These are phyloP conservation scores for Diploscapter pachys DNA, from an alignment of 1,140 invertebrate genomes.

Conservation along the genomic window DNA sequence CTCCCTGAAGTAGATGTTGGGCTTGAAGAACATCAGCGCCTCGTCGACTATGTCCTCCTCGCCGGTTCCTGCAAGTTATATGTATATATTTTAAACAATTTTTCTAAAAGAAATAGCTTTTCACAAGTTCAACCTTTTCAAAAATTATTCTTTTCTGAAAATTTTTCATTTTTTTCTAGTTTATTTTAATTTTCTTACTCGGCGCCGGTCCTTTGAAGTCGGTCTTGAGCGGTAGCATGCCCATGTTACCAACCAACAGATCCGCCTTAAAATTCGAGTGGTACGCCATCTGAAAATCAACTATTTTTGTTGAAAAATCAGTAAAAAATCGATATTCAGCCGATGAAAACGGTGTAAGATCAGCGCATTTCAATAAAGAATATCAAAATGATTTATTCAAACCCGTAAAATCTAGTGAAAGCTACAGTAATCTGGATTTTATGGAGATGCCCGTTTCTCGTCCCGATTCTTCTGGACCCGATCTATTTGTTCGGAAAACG, in stretches of 20 bases:
- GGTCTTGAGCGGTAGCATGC: constrained; percentile 80
- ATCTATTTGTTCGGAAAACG: constrained; percentile 37
- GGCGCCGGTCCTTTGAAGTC: constrained; percentile 83
- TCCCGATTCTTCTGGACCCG: constrained; percentile 15
- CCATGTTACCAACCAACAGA: constrained; percentile 82
- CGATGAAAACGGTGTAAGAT: too few species aligned
- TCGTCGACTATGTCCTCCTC: constrained; percentile 94
- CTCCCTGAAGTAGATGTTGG: constrained; percentile 97
- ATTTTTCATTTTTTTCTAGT: neutral
- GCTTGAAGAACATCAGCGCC: constrained; percentile 92
- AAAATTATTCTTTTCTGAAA: neutral
- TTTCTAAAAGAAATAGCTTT: constrained; percentile 1
- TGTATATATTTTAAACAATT: neutral
- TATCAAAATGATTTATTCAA: too few species aligned
- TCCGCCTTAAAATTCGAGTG: constrained; percentile 79
- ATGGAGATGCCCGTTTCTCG: neutral
- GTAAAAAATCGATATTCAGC: constrained; percentile 5
- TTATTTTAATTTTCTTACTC: constrained; percentile 41
- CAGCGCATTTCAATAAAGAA: too few species aligned
- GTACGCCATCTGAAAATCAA: constrained; percentile 71
- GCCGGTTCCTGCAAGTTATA: constrained; percentile 47
- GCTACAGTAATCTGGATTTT: too few species aligned
- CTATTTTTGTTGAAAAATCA: neutral
- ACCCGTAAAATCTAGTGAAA: too few species aligned
- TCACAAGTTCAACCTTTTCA: too few species aligned